Percentiles rank a stretch among this genome's conserved stretches.
Conservation (phyloP, 2,888 invertebrate species). For the Epirrita christyi region DNA sequence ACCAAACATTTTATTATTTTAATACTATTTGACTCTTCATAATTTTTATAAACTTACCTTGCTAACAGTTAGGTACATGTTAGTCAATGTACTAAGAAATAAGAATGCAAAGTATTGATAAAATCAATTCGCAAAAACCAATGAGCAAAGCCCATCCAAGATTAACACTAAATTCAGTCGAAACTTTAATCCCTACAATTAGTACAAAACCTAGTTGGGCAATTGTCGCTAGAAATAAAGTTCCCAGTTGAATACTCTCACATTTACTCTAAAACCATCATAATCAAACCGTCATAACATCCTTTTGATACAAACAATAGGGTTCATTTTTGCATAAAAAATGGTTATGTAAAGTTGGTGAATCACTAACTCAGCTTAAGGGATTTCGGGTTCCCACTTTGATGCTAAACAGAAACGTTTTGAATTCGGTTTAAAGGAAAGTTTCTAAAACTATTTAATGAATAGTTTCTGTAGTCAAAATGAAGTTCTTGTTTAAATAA, state of each 20-base stretch:
- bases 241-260: constrained; percentile 64
- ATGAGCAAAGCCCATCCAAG: too few species aligned
- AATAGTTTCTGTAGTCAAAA: constrained; percentile 50
- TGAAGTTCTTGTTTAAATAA: constrained; percentile 39
- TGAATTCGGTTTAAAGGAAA: constrained; percentile 68
- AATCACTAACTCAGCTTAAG: constrained; percentile 73
- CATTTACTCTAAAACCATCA: constrained; percentile 53
- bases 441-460: constrained; percentile 66
- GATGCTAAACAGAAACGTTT: constrained; percentile 73
- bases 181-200: constrained; percentile 76
- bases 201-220: constrained; percentile 75
- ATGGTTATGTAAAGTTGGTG: constrained; percentile 42
- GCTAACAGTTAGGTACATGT: too few species aligned
- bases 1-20: too few species aligned
- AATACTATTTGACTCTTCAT: too few species aligned
- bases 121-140: too few species aligned
- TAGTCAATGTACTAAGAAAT: too few species aligned
- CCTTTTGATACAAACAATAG: constrained; percentile 38
- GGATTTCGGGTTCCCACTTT: constrained; percentile 78
- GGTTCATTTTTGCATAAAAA: constrained; percentile 37
- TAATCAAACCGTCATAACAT: constrained; percentile 36
- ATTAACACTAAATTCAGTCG: constrained; percentile 50
- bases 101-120: too few species aligned
- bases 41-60: too few species aligned
- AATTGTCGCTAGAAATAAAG: constrained; percentile 80